Conservation (phyloP, 2,113 vertebrate genomes). For the Neolamprologus tretocephalus region DNA sequence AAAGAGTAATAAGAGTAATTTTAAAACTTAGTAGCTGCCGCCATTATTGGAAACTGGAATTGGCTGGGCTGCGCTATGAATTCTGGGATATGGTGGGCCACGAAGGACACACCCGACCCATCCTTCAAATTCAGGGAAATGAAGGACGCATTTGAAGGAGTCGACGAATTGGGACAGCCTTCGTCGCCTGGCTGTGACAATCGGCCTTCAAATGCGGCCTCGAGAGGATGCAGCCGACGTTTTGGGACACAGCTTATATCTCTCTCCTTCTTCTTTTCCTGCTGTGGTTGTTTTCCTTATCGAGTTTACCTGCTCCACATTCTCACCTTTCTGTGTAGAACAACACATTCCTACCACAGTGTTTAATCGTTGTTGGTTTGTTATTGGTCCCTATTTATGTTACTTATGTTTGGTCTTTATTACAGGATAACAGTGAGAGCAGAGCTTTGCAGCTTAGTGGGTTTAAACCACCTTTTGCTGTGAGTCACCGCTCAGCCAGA, state of each 20-base stretch:
- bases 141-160: too few relatives aligned
- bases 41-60: accelerated
- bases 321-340: neutral
- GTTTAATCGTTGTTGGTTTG: neutral
- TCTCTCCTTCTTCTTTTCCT: neutral
- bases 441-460: neutral
- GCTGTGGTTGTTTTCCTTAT: neutral
- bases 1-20: accelerated
- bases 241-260: too few relatives aligned
- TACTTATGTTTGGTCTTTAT: neutral
- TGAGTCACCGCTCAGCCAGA: neutral
- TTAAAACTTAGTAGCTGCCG: accelerated
- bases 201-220: accelerated
- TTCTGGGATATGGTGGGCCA: too few relatives aligned
- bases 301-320: neutral
- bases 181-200: too few relatives aligned
- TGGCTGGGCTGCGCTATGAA: accelerated
- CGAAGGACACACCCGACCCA: too few relatives aligned
- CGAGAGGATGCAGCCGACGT: accelerated
- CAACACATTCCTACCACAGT: neutral
- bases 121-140: accelerated
- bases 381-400: neutral
- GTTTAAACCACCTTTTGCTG: neutral
- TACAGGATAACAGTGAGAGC: neutral
- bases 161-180: too few relatives aligned